Base-by-base conservation (phyloP, 2,797 vertebrate genomes). In the Anguilla megastoma region DNA sequence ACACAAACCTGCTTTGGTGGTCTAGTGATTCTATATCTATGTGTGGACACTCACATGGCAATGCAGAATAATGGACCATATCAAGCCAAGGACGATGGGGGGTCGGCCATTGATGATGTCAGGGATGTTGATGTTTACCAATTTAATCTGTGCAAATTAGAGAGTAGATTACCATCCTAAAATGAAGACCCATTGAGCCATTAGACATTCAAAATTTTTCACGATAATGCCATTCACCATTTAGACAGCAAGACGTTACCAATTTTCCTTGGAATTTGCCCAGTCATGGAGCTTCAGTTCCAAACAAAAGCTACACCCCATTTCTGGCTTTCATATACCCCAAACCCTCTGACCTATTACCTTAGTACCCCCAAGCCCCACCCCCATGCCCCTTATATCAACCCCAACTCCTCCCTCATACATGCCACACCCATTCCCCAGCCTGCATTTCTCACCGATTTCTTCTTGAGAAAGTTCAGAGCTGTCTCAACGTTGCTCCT, bases 11-110 rank as follows among this genome's bases (percentile, higher is more conserved):
- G 56, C 56, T 14, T 79, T 5, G n/a, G 30, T 9, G 36, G 74
- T 79, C 14, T 16, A 45, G 33, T 18, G 24, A 24, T 8, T 82
- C 41, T 71, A 33, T 63, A n/a, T 63, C 52, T 36, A 69, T 16
- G 41, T 45, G 85, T 84, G 83, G n/a, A 86, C 91, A 96, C 98
- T 97, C 92, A 99, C 98, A 84, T 99, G 97, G 93, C 97, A 99
- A 94, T 97, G 97, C 90, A 98, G 94, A 92, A 99, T 98, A 93
- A 99, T 97, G 91, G 96, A 97, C 98, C 98, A 99, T 90, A 98
- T 95, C 5, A 99, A 95, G 88, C 98, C 97, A 45, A 99, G 97
- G 91, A 98, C 96, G 91, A 98, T 97, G 89, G 97, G 97, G 30
- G 98, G 97, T 52, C 97, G 97, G 89, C 98, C 98, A 86, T 98